Percentiles rank a stretch among this genome's conserved stretches.
phyloP scores from a whole-genome alignment of 2,797 vertebrate genomes.

The Falco naumanni region DNA sequence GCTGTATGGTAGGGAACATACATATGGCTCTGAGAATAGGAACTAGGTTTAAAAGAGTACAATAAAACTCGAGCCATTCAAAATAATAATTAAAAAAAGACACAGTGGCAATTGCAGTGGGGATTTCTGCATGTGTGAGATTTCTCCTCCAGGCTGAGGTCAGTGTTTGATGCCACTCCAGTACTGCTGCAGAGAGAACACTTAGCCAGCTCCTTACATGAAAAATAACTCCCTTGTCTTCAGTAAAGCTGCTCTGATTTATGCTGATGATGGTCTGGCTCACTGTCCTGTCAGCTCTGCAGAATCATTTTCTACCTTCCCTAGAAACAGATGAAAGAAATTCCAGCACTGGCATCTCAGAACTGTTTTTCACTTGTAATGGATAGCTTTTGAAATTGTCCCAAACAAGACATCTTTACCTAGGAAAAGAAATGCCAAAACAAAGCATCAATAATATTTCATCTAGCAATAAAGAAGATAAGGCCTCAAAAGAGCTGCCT shows the following conservation, averaged over 20 bases:
- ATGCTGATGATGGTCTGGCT: background rate
- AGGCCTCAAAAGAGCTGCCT: background rate
- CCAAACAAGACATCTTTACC: slow-evolving; percentile 3
- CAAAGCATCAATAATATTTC: slow-evolving; percentile 21
- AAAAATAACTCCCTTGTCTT: slow-evolving; percentile 4
- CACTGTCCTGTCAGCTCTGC: background rate
- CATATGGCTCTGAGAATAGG: background rate
- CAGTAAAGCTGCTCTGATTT: slow-evolving; percentile 11
- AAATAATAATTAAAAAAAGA: background rate
- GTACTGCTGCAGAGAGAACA: background rate
- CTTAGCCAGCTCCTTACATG: background rate
- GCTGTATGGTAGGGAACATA: background rate
- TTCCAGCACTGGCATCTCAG: background rate
- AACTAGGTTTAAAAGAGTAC: background rate
- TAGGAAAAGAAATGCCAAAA: slow-evolving; percentile 19
- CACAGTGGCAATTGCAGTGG: background rate
- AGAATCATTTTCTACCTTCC: background rate
- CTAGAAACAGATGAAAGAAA: background rate
- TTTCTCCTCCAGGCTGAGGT: background rate
- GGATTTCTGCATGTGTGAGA: background rate
- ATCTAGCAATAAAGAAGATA: background rate
- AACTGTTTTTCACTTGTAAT: background rate
- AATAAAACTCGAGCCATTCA: background rate
- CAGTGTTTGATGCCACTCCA: background rate
- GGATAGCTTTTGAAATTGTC: slow-evolving; percentile 25